Conservation (phyloP, 2,888 invertebrate species). For the Bimastos eiseni region DNA sequence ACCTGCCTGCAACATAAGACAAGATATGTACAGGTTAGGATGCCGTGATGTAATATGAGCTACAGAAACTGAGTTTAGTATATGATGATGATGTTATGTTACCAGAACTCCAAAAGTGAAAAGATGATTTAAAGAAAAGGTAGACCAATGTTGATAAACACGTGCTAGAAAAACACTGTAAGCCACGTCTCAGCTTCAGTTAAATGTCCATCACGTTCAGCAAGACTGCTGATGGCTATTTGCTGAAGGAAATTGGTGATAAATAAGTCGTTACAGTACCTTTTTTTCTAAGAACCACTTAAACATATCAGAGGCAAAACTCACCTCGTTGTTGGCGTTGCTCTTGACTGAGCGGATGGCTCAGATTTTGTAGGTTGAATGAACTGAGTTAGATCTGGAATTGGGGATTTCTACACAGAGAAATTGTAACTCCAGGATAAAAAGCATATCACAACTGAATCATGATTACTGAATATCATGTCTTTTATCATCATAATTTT, state of each 20-base stretch:
- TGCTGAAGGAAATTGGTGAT: background rate
- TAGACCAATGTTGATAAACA: no score
- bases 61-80: background rate
- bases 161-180: background rate
- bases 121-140: background rate
- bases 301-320: background rate
- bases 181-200: background rate
- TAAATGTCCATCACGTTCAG: background rate
- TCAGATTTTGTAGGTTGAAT: background rate
- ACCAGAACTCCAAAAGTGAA: background rate
- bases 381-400: background rate
- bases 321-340: background rate
- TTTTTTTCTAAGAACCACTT: background rate
- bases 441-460: background rate
- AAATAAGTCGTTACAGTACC: background rate
- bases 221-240: background rate
- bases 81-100: background rate
- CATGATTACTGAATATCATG: background rate
- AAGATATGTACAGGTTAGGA: background rate
- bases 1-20: background rate
- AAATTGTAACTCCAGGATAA: background rate
- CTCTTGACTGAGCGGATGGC: background rate
- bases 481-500: no score
- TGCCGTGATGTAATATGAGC: background rate
- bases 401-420: conserved; percentile 8